Evolutionary conservation across 2,888 invertebrate genomes (phyloP).

Genomic region (Brenthis hecate): DNA sequence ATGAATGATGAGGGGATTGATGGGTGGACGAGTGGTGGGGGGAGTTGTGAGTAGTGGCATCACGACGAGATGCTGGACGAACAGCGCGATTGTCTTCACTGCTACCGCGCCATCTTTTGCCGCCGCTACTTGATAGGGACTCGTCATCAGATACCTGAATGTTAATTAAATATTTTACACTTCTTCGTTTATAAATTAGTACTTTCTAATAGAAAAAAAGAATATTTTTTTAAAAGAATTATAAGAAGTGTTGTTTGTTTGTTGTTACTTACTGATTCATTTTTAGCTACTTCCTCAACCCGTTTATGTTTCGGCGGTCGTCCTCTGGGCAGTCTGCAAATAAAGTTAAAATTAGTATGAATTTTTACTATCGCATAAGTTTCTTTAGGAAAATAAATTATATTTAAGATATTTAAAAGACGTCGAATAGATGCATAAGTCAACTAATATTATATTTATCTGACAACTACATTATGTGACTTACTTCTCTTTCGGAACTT

Average conservation of each 20-base stretch:
- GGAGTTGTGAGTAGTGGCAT: slow-evolving; percentile 20
- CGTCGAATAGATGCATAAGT: not conserved
- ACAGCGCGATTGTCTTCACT: slow-evolving; percentile 40
- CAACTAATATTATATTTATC: not conserved
- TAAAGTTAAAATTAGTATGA: not conserved
- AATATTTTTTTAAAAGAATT: not conserved
- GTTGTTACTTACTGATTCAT: slow-evolving; percentile 54
- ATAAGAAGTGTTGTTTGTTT: too few relatives aligned
- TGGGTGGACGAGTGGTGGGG: slow-evolving; percentile 30
- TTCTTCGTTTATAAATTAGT: too few relatives aligned
- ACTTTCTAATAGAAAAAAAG: not conserved
- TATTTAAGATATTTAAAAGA: too few relatives aligned
- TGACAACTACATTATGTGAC: slow-evolving; percentile 14
- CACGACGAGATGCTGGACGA: slow-evolving; percentile 83
- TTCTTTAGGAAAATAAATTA: too few relatives aligned
- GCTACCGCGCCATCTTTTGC: slow-evolving; percentile 60
- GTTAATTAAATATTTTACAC: not conserved
- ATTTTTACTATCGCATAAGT: not conserved
- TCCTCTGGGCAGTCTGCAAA: slow-evolving; percentile 51
- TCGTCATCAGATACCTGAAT: slow-evolving; percentile 70
- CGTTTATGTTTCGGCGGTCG: slow-evolving; percentile 75
- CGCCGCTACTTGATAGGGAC: slow-evolving; percentile 58
- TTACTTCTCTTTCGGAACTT: slow-evolving; percentile 62
- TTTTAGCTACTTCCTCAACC: slow-evolving; percentile 67
- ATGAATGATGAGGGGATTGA: slow-evolving; percentile 34